phyloP scores from a whole-genome alignment of 2,888 invertebrate species.

The Aelia acuminata region DNA sequence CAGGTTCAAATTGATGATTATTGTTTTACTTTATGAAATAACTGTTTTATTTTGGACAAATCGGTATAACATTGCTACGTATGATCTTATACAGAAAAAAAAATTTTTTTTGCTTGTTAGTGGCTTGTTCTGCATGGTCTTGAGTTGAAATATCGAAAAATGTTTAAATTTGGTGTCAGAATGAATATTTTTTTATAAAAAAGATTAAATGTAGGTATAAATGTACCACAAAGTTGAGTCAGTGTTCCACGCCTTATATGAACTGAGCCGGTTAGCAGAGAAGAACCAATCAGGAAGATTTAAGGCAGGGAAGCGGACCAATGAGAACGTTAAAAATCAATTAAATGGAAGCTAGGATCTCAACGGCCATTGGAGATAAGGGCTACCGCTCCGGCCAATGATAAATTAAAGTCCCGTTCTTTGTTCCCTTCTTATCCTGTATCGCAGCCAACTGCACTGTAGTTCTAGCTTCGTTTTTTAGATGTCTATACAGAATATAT shows the following conservation, averaged over 20 bases:
- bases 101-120: too few relatives aligned
- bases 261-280: not conserved
- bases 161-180: too few relatives aligned
- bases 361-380: conserved; percentile 37
- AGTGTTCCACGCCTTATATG: not conserved
- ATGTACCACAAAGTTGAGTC: not conserved
- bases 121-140: too few relatives aligned
- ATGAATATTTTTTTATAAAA: too few relatives aligned
- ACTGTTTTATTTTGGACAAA: too few relatives aligned
- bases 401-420: not conserved
- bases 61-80: too few relatives aligned
- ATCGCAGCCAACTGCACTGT: not conserved
- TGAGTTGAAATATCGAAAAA: too few relatives aligned
- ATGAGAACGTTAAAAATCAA: conserved; percentile 24
- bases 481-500: not conserved
- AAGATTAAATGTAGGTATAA: too few relatives aligned
- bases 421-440: not conserved
- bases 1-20: too few relatives aligned
- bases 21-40: too few relatives aligned
- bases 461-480: not conserved
- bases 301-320: not conserved
- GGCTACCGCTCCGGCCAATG: not conserved
- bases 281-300: not conserved
- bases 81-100: too few relatives aligned
- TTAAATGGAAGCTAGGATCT: conserved; percentile 23